phyloP scores from a whole-genome alignment of 1,140 invertebrate species.

The Papilio aristodemus region DNA sequence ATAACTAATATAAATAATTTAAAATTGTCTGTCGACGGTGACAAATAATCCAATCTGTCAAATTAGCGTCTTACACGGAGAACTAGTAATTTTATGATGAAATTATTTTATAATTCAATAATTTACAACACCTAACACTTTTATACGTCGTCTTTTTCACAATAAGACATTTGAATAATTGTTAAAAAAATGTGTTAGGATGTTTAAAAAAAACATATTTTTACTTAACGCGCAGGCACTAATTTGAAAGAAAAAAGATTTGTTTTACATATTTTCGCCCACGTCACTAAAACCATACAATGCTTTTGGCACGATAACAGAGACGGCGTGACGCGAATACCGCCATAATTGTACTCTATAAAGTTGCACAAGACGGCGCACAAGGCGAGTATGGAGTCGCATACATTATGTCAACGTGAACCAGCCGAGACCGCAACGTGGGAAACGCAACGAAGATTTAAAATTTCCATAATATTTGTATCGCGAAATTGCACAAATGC shows the following conservation, averaged over 20 bases:
- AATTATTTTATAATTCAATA: too few relatives aligned
- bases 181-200: too few relatives aligned
- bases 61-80: too few relatives aligned
- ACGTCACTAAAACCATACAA: slow-evolving; percentile 29
- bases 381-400: slow-evolving; percentile 51
- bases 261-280: slow-evolving; percentile 7
- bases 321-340: slow-evolving; percentile 53
- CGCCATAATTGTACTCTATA: slow-evolving; percentile 56
- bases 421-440: slow-evolving; percentile 56
- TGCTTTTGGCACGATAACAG: slow-evolving; percentile 49
- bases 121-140: too few relatives aligned
- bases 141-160: too few relatives aligned
- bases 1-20: too few relatives aligned
- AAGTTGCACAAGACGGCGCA: slow-evolving; percentile 52
- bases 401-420: slow-evolving; percentile 62
- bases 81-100: too few relatives aligned
- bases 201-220: too few relatives aligned
- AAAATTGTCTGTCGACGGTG: too few relatives aligned
- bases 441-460: slow-evolving; percentile 63
- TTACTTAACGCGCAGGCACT: too few relatives aligned
- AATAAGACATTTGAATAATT: too few relatives aligned
- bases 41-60: too few relatives aligned
- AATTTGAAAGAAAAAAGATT: neutral
- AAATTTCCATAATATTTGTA: slow-evolving; percentile 77
- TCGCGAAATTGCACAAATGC: slow-evolving; percentile 59